These are phyloP conservation scores for Lindbergichthys nudifrons DNA, from an alignment of 2,797 vertebrate species.

Conservation along the genomic window DNA sequence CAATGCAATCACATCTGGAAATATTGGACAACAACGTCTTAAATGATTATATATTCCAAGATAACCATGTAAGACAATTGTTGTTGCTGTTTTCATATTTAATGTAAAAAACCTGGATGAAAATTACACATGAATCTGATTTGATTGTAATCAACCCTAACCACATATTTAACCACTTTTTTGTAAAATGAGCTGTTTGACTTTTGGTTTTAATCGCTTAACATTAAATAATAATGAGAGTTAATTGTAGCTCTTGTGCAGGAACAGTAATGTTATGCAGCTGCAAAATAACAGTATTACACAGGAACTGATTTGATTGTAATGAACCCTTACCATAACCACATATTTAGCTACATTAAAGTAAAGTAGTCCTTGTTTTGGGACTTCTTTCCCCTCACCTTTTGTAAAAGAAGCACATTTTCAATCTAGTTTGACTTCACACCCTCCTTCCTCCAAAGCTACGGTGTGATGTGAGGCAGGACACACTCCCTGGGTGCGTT, in stretches of 20 bases:
- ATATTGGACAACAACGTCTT: background rate
- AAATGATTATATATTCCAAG: background rate
- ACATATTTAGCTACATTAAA: background rate
- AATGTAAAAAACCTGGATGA: background rate
- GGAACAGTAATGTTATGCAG: conserved; percentile 5
- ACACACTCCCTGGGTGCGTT: conserved; percentile 8
- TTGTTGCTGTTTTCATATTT: conserved; percentile 2
- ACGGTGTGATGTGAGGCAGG: conserved; percentile 14
- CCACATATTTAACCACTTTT: background rate
- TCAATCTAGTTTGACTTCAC: background rate
- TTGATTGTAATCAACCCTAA: background rate
- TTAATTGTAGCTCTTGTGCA: conserved; percentile 18
- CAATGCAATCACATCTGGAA: background rate
- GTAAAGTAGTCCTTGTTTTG: background rate
- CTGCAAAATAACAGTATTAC: conserved; percentile 4
- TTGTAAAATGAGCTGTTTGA: conserved; percentile 15
- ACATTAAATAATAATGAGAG: conserved; percentile 46
- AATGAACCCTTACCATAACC: too few relatives aligned
- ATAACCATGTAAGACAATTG: background rate
- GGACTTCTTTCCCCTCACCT: conserved; percentile 17
- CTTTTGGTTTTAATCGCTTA: conserved; percentile 25
- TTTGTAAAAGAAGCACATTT: background rate
- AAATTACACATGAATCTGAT: background rate
- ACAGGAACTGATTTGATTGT: too few relatives aligned
- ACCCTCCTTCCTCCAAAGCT: conserved; percentile 6